Percentiles rank a stretch among this genome's conserved stretches.
phyloP scores from a whole-genome alignment of 2,113 vertebrate species.

The Manacus vitellinus region DNA sequence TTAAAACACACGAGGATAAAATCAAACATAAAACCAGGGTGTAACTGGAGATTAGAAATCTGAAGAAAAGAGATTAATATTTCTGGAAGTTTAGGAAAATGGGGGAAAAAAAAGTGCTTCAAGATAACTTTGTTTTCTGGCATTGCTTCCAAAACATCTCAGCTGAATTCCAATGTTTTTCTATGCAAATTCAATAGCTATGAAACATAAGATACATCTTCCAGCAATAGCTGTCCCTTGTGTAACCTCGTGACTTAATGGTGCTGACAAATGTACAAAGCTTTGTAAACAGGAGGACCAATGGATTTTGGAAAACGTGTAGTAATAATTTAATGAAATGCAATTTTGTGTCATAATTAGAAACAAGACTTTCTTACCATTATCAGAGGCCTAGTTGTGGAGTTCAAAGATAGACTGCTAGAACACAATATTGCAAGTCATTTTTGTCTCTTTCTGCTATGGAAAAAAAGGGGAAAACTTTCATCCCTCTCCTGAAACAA shows the following conservation, averaged over 20 bases:
- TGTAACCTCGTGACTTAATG: neutral
- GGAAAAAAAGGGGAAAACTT: neutral
- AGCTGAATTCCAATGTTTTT: neutral
- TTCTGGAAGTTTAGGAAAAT: neutral
- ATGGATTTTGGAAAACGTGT: neutral
- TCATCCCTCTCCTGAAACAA: constrained; percentile 29
- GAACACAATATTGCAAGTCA: neutral
- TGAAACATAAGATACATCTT: neutral
- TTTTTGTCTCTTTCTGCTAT: neutral
- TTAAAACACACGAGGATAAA: neutral
- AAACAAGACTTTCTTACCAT: neutral
- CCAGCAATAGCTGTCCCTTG: neutral
- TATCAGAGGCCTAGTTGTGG: neutral
- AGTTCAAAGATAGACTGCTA: neutral
- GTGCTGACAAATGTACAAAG: neutral
- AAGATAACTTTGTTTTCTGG: neutral
- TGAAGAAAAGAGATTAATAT: neutral
- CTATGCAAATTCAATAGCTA: neutral
- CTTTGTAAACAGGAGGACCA: neutral
- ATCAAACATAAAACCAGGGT: neutral
- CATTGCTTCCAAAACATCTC: neutral
- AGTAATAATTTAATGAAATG: neutral
- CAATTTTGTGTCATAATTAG: neutral
- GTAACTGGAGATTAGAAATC: neutral
- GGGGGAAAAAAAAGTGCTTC: neutral